Evolutionary conservation across 2,113 vertebrate species (phyloP).

Genomic region (Bolborhynchus lineola): DNA sequence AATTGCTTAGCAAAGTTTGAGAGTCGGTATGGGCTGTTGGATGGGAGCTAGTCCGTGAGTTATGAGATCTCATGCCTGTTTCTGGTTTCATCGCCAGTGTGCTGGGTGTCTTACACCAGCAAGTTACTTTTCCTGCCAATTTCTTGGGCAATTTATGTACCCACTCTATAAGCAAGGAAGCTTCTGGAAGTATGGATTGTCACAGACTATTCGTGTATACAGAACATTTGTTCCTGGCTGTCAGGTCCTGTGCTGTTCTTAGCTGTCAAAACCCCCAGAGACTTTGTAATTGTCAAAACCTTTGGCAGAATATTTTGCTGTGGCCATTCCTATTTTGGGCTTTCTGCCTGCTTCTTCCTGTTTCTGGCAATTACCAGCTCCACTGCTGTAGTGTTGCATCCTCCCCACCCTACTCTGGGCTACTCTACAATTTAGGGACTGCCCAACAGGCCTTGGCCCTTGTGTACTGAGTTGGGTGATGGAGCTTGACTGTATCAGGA

Average conservation of each 20-base stretch:
- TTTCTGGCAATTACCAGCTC: background rate
- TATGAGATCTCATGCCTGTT: background rate
- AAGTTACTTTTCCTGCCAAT: background rate
- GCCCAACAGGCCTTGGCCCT: background rate
- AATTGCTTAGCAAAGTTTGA: background rate
- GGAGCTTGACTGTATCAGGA: background rate
- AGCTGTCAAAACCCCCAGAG: background rate
- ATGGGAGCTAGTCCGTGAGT: background rate
- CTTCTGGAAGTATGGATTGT: background rate
- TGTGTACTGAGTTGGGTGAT: background rate
- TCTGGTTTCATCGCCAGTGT: background rate
- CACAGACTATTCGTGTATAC: background rate
- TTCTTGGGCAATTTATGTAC: background rate
- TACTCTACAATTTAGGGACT: background rate
- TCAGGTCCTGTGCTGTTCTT: background rate
- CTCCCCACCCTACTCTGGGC: background rate
- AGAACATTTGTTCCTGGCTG: background rate
- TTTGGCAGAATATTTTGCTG: background rate
- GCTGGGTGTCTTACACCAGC: background rate
- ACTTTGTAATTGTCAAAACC: background rate
- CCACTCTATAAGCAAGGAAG: background rate
- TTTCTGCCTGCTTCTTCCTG: background rate
- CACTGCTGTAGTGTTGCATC: background rate
- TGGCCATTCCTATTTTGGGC: background rate
- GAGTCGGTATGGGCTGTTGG: background rate